Evolutionary conservation across 2,888 invertebrate species (phyloP).

Genomic region (Desoria tigrina): DNA sequence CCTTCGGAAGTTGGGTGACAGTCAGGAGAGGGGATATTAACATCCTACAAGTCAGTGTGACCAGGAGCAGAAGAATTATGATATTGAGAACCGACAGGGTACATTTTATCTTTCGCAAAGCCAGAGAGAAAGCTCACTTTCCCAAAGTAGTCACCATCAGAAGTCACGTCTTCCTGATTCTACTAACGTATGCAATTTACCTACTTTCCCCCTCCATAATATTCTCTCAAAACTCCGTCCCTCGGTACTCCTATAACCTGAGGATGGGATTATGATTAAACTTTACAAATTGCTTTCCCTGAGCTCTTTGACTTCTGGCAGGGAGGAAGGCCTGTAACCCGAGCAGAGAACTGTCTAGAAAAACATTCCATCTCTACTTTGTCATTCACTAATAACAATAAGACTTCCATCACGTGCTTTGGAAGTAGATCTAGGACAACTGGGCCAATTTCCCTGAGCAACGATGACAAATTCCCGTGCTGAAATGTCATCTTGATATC

Average conservation of each 20-base stretch:
- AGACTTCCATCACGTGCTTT: too few species aligned
- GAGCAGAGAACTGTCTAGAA: too few species aligned
- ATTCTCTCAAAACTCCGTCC: neutral
- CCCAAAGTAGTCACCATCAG: neutral
- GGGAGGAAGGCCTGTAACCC: too few species aligned
- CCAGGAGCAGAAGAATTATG: conserved; percentile 1
- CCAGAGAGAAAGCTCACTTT: neutral
- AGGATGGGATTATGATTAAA: conserved; percentile 22
- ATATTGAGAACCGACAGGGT: neutral
- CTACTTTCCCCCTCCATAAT: neutral
- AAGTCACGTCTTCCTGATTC: conserved; percentile 14
- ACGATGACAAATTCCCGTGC: too few species aligned
- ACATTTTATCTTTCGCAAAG: conserved; percentile 17
- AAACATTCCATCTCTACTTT: neutral
- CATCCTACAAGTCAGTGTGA: conserved; percentile 1
- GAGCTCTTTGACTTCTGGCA: neutral
- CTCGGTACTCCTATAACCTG: neutral
- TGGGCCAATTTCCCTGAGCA: too few species aligned
- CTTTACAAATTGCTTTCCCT: conserved; percentile 14
- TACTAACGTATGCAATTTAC: conserved; percentile 11
- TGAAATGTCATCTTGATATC: too few species aligned
- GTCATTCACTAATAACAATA: conserved; percentile 1
- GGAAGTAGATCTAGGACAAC: too few species aligned
- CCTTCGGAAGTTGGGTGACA: conserved; percentile 4
- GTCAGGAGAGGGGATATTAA: conserved; percentile 1